phyloP scores from a whole-genome alignment of 2,113 vertebrate genomes.

The Dasyurus viverrinus region DNA sequence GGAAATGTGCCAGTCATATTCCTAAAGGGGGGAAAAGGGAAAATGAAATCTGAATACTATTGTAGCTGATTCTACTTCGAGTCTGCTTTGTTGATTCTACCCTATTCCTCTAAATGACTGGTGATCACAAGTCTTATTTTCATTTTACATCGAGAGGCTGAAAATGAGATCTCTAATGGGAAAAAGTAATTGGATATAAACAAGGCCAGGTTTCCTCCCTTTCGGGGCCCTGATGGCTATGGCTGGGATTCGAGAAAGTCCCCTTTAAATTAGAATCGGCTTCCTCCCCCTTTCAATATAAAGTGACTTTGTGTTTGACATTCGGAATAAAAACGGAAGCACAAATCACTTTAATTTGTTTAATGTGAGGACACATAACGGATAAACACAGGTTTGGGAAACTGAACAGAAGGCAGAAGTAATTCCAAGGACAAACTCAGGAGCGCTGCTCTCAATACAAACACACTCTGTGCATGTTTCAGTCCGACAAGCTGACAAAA shows the following conservation, averaged over 20 bases:
- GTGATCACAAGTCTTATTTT: not conserved
- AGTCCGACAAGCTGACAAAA: constrained; percentile 5
- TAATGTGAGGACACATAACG: constrained; percentile 42
- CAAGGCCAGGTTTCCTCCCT: not conserved
- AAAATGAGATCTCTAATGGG: accelerated
- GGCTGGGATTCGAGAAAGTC: not conserved
- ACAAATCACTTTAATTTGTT: constrained; percentile 63
- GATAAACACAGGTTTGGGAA: constrained; percentile 57
- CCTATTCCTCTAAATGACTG: not conserved
- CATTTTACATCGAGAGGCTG: accelerated
- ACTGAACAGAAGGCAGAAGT: constrained; percentile 44
- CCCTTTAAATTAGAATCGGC: not conserved
- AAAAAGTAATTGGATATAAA: accelerated
- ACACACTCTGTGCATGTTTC: not conserved
- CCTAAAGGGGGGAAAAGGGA: constrained; percentile 76
- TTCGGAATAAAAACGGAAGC: constrained; percentile 57
- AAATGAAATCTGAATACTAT: not conserved
- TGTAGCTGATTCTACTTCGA: accelerated
- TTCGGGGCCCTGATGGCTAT: not conserved
- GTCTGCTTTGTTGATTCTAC: not conserved
- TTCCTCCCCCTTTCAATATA: not conserved
- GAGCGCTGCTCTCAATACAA: not conserved
- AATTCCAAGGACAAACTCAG: not conserved
- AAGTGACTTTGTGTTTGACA: constrained; percentile 14
- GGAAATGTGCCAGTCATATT: constrained; percentile 88